Evolutionary conservation across 2,113 vertebrate genomes (phyloP), one percentile per base, ranked within the genome.

Genomic region (Melanostigma gelatinosum): DNA sequence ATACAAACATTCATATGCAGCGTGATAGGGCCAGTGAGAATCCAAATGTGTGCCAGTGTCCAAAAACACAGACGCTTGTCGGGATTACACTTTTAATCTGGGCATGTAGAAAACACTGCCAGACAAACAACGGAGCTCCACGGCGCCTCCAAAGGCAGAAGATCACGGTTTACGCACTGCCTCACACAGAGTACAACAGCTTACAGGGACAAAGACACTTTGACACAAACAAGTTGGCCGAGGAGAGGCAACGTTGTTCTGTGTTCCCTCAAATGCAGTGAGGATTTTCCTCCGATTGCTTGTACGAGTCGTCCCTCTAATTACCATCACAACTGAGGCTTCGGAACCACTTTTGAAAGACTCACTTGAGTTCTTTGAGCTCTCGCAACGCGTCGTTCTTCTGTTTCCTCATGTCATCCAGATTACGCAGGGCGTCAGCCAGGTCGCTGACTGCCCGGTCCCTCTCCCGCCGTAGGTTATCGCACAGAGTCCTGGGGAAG

Each of bases 391-490:
- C 89, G 0, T 99, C 97, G 0, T 99, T 99, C 82, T 98, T 98
- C 94, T 98, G 97, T 72, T 98, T 99, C 82, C 97, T 96, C 93
- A 96, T 99, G 50, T 99, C 98, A 4, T 99, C 98, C 85, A 99
- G 93, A 86, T 98, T 97, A 12, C 97, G 96, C 85, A 99, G 94
- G 34, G 97, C 97, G 69, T 99, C 98, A 0, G 97, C 97, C 91
- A 99, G 93, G 85, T 99, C 97, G 2, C 97, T 99, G 83, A 99
- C 97, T 0, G 97, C 97, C 50, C 97, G 92, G 87, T 99, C 98
- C 76, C 97, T 93, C 84, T 99, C 98, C 74, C 98, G 93, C 67
- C 97, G 94, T 44, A 99, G 92, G 88, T 98, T 99, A 88, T 99
- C 97, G 77, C 97, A 99, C 81, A 99, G 92, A 8, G 97, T 99